Evolutionary conservation across 2,888 invertebrate genomes (phyloP).

Genomic region (Patella pellucida): DNA sequence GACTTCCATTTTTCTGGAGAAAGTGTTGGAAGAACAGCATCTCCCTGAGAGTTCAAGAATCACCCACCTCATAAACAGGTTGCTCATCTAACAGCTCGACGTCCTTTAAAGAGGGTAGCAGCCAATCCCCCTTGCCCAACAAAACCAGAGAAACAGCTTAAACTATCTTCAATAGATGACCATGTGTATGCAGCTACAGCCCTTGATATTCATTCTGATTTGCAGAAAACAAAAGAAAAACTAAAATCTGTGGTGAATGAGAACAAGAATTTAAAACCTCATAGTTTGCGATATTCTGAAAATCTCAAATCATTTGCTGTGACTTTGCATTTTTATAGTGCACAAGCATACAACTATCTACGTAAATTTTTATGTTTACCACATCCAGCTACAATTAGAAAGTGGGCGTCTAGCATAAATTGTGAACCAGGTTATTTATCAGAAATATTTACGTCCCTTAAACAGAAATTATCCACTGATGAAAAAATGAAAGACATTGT

Average conservation of each 20-base stretch:
- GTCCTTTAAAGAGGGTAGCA: too few species aligned
- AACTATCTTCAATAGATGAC: too few species aligned
- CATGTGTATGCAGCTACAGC: too few species aligned
- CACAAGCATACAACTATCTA: constrained; percentile 16
- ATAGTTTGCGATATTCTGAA: constrained; percentile 11
- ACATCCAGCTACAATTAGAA: constrained; percentile 5
- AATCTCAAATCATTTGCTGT: constrained; percentile 14
- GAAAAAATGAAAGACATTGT: constrained; percentile 12
- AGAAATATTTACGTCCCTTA: neutral
- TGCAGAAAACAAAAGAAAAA: too few species aligned
- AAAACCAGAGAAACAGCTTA: too few species aligned
- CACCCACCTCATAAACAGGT: too few species aligned
- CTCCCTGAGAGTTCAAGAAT: too few species aligned
- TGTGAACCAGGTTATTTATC: constrained; percentile 4
- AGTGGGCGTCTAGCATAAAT: constrained; percentile 9
- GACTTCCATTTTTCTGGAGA: too few species aligned
- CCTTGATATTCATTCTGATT: too few species aligned
- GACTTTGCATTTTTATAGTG: constrained; percentile 18
- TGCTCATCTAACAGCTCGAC: too few species aligned
- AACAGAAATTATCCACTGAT: neutral
- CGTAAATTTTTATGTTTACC: constrained; percentile 13
- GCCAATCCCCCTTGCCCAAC: too few species aligned
- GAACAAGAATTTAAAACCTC: neutral
- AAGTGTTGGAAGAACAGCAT: too few species aligned
- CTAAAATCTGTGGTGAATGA: neutral